Evolutionary conservation across 1,140 invertebrate genomes (phyloP).

Genomic region (Palaemon carinicauda): DNA sequence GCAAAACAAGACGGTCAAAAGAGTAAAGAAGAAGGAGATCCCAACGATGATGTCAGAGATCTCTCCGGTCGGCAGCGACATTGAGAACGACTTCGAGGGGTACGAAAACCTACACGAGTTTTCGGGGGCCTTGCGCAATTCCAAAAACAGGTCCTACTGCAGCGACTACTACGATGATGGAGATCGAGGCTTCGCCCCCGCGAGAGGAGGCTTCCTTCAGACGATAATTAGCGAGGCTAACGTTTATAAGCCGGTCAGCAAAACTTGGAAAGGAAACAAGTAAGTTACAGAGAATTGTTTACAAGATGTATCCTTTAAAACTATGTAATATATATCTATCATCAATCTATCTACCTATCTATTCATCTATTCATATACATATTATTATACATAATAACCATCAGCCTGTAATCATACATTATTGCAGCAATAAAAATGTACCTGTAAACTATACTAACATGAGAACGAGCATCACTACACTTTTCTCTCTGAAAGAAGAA

Average conservation of each 20-base stretch:
- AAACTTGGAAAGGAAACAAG: slow-evolving; percentile 7
- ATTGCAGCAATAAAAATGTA: no score
- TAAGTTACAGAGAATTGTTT: no score
- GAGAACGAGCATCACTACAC: no score
- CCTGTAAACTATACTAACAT: no score
- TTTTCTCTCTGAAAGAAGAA: no score
- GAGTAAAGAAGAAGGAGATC: background rate
- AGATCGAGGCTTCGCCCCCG: background rate
- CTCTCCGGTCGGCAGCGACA: slow-evolving; percentile 11
- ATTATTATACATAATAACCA: no score
- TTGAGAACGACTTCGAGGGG: background rate
- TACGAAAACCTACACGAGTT: background rate
- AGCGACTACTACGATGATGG: background rate
- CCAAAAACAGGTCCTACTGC: background rate
- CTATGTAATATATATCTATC: no score
- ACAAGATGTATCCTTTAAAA: no score
- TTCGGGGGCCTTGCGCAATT: no score
- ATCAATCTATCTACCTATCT: no score
- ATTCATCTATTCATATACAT: no score
- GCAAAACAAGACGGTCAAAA: background rate
- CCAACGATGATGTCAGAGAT: slow-evolving; percentile 33
- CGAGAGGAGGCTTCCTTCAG: background rate
- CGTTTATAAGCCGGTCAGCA: background rate
- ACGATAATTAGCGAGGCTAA: slow-evolving; percentile 24
- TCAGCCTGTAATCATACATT: no score